phyloP scores from a whole-genome alignment of 2,888 invertebrate species.

The Drosophila aldrichi region DNA sequence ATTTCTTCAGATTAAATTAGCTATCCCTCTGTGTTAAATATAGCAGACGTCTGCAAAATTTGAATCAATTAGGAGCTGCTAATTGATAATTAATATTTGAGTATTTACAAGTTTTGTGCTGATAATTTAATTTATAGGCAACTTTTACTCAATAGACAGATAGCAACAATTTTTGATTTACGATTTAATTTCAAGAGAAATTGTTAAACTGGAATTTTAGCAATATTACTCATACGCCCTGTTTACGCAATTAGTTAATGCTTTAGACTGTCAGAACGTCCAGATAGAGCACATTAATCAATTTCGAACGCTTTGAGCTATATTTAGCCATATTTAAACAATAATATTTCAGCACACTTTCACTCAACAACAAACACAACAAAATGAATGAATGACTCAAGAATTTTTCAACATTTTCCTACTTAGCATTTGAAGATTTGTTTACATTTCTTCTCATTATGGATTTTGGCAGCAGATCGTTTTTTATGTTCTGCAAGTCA shows the following conservation, averaged over 20 bases:
- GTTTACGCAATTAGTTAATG: conserved; percentile 16
- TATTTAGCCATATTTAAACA: conserved; percentile 21
- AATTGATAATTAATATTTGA: conserved; percentile 15
- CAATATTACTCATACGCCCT: conserved; percentile 27
- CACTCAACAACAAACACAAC: conserved; percentile 5
- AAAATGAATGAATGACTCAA: conserved; percentile 39
- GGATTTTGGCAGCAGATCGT: neutral
- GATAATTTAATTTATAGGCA: conserved; percentile 13
- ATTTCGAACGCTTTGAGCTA: conserved; percentile 32
- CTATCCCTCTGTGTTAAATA: neutral
- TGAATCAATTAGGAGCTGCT: conserved; percentile 18
- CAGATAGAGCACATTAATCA: conserved; percentile 23
- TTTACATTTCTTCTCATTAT: conserved; percentile 15
- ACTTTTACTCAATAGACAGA: neutral
- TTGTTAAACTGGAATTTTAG: neutral
- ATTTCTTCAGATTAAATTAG: conserved; percentile 1
- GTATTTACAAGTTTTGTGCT: conserved; percentile 10
- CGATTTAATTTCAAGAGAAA: conserved; percentile 9
- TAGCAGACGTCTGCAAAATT: conserved; percentile 8
- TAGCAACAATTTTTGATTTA: neutral
- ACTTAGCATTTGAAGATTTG: conserved; percentile 18
- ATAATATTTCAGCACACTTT: conserved; percentile 29
- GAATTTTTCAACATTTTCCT: conserved; percentile 18
- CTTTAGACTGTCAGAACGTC: conserved; percentile 18
- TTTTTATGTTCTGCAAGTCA: conserved; percentile 25